Conservation (phyloP, 2,888 invertebrate species). For the Chymomyza amoena region DNA sequence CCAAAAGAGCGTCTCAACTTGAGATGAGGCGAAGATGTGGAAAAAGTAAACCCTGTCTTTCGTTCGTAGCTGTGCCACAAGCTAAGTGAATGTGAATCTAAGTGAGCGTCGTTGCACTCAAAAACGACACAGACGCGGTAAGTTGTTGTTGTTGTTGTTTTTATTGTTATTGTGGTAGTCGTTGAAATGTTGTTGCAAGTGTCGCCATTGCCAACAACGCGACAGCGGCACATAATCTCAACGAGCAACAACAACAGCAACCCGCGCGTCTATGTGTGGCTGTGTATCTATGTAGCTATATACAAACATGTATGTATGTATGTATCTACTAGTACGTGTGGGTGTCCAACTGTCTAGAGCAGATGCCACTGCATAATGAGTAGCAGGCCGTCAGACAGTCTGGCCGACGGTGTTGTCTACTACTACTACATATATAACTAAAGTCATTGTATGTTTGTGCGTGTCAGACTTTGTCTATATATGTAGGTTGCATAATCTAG, state of each 20-base stretch:
- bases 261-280: neutral
- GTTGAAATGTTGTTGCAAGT: constrained; percentile 11
- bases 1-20: constrained; percentile 4
- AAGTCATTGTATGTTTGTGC: neutral
- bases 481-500: neutral
- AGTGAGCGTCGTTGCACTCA: neutral
- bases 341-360: constrained; percentile 6
- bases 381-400: constrained; percentile 1
- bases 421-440: constrained; percentile 15
- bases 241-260: constrained; percentile 5
- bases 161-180: constrained; percentile 8
- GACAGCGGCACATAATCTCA: constrained; percentile 30
- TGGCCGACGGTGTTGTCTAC: neutral
- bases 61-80: neutral
- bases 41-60: neutral
- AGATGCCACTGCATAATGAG: constrained; percentile 35
- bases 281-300: neutral
- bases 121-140: neutral
- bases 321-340: neutral
- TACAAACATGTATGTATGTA: neutral
- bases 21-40: neutral
- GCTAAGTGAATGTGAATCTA: neutral
- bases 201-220: constrained; percentile 7
- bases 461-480: neutral
- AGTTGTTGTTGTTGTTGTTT: constrained; percentile 1